These are phyloP conservation scores for Hyla sarda DNA, from an alignment of 2,113 vertebrate species.

Conservation along the genomic window DNA sequence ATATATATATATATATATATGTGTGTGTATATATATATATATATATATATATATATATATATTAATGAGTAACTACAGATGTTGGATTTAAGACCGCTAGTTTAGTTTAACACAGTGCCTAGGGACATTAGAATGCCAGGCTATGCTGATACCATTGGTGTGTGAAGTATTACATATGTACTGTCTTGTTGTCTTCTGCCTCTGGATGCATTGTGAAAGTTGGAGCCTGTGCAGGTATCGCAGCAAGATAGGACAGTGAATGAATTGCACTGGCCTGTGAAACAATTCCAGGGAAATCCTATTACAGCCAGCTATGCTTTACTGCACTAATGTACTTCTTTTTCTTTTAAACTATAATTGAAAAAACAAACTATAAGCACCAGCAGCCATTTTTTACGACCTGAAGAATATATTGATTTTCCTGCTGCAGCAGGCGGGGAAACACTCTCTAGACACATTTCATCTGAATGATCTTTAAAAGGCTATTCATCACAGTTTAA, in stretches of 20 bases:
- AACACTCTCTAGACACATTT: slow-evolving; percentile 38
- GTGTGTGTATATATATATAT: too few relatives aligned
- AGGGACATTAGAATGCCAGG: background rate
- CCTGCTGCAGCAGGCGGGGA: slow-evolving; percentile 16
- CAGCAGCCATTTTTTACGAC: slow-evolving; percentile 28
- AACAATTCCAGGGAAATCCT: slow-evolving; percentile 32
- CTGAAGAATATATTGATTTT: slow-evolving; percentile 45
- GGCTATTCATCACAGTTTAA: slow-evolving; percentile 33
- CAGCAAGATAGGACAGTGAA: slow-evolving; percentile 9
- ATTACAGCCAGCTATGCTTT: slow-evolving; percentile 1
- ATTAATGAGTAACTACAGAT: too few relatives aligned
- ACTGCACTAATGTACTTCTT: slow-evolving; percentile 14
- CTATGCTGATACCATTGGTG: background rate
- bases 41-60: too few relatives aligned
- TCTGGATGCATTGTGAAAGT: background rate
- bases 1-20: too few relatives aligned
- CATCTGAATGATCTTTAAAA: slow-evolving; percentile 49
- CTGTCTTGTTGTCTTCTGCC: background rate
- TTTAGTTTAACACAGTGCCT: background rate
- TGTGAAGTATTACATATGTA: background rate
- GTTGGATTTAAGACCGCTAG: too few relatives aligned
- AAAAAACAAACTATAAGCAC: slow-evolving; percentile 30
- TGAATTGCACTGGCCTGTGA: slow-evolving; percentile 27
- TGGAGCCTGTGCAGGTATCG: background rate
- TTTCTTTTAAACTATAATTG: slow-evolving; percentile 31